Evolutionary conservation across 2,113 vertebrate genomes (phyloP), one percentile per base, ranked within the genome.

Genomic region (Antennarius striatus): DNA sequence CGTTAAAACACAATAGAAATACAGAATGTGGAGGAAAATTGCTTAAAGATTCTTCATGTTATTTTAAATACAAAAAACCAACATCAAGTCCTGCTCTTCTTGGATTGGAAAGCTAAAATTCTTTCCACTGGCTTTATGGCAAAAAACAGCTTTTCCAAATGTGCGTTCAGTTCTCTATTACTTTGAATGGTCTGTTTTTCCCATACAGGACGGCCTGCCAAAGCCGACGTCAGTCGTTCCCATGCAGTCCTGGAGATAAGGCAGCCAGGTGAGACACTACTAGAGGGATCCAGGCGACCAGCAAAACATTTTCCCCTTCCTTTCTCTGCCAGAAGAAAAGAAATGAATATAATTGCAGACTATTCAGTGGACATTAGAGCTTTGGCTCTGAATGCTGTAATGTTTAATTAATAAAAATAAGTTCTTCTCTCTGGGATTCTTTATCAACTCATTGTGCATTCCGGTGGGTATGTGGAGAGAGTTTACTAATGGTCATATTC

Each of bases 381-480:
- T 55, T 10, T 46, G 51, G 59, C 56, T 52, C 57, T 13, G 45
- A 61, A 72, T 60, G 59, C 50, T 59, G 49, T 71, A 66, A 81
- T 73, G 63, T 86, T 76, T 45, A 56, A 82, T 80, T 83, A 75
- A 85, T 81, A 77, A 80, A 76, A 73, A 17, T 69, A 56, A 55
- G 74, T 58, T 73, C 49, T 68, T 53, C 62, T 56, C 16, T 62
- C 29, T 59, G 68, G 55, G 40, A 71, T 48, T 45, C 7, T 36
- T 36, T 36, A 36, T 36, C 32, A 36, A 36, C 32, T 5, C 7
- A 7, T 2, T 36, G 32, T 29, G 17, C 16, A 69, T 84, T 84
- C 73, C 75, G 66, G 62, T 6, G 70, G 69, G 57, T 81, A 73
- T 77, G 81, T 48, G 70, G 79, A 47, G 28, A 48, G 67, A 60